Base-by-base conservation (phyloP, 2,113 vertebrate genomes). In the Scomber scombrus region DNA sequence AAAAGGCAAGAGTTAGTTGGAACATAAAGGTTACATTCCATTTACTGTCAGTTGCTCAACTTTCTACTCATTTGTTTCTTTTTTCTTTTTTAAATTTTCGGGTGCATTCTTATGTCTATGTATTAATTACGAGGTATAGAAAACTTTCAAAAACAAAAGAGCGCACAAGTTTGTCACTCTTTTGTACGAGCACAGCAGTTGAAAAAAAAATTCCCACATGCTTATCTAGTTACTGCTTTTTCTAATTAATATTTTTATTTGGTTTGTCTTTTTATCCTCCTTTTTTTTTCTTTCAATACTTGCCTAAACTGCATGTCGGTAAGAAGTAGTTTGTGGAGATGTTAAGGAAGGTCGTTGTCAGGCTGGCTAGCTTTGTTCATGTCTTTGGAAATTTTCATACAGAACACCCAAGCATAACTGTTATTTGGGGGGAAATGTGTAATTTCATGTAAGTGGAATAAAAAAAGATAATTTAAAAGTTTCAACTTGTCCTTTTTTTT, bases 371-470 rank as follows among this genome's bases (percentile, higher is more conserved):
- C 81, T 89, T 89, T 85, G 86, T 89, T 85, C 77, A 85, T 91
- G 89, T 91, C 80, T 92, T 91, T 85, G 73, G 81, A 86, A 26
- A 54, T 93, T 92, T 94, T 91, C 89, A 90, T 92, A 93, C 83
- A 66, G 75, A 88, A 87, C 88, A 91, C 89, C 86, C 67, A 88
- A 92, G 77, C 90, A 88, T 94, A 88, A 90, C 61, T 89, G 82
- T 93, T 90, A 84, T 92, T 88, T 91, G 82, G 86, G 88, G 90
- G 75, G 71, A 85, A 87, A 89, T 86, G 78, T 92, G 86, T 92
- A 77, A 92, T 92, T 93, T 93, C 91, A 94, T 93, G 91, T 91
- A 91, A 88, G 91, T 90, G 90, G 81, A 95, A 95, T 93, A 87
- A 94, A 95, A 26, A 86, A 88, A 60, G 19, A 75, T 68, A 75